These are phyloP conservation scores for Hyphantria cunea DNA, from an alignment of 1,140 invertebrate genomes.

Conservation along the genomic window DNA sequence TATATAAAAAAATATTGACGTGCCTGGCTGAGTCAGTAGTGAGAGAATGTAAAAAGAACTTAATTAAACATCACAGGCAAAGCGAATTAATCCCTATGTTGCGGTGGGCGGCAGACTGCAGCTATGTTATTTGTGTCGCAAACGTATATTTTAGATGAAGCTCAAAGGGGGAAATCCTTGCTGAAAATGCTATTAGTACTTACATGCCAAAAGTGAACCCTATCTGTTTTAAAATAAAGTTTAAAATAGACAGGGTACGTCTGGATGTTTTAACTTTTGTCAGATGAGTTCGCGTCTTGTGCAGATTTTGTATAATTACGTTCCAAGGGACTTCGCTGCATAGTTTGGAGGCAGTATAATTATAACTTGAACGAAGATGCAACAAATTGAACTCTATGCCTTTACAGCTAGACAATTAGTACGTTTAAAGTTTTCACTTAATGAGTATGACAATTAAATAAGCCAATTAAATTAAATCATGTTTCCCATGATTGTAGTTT, in stretches of 20 bases:
- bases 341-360: conserved; percentile 43
- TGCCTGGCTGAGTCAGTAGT: conserved; percentile 16
- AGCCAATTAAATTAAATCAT: background rate
- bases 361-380: conserved; percentile 40
- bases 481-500: background rate
- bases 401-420: conserved; percentile 8
- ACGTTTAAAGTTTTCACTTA: conserved; percentile 12
- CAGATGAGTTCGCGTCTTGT: conserved; percentile 42
- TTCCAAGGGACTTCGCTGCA: conserved; percentile 44
- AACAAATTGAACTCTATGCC: conserved; percentile 7
- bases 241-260: conserved; percentile 27
- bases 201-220: conserved; percentile 38
- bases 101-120: conserved; percentile 57
- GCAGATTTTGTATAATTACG: conserved; percentile 60
- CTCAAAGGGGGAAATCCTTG: conserved; percentile 56
- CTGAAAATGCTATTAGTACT: conserved; percentile 42
- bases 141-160: conserved; percentile 58
- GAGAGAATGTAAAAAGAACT: conserved; percentile 42
- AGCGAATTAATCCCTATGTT: conserved; percentile 61
- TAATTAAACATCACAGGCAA: conserved; percentile 66
- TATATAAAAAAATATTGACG: conserved; percentile 3
- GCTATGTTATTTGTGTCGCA: conserved; percentile 64
- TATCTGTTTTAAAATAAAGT: conserved; percentile 29
- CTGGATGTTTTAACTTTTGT: conserved; percentile 34
- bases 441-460: conserved; percentile 2